These are phyloP conservation scores for Apamea anceps DNA, from an alignment of 2,888 invertebrate species.

Conservation along the genomic window DNA sequence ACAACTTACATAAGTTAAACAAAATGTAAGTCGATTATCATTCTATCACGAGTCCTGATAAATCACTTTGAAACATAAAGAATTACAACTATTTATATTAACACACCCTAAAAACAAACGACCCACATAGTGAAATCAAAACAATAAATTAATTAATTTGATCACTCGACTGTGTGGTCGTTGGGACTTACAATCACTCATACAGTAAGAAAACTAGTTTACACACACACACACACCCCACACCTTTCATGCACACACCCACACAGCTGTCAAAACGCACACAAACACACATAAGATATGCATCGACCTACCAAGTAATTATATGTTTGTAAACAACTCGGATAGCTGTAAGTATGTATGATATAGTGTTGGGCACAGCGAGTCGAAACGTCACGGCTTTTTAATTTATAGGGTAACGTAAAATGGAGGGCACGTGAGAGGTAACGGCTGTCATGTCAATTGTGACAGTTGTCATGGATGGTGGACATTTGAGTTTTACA, in stretches of 20 bases:
- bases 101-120: background rate
- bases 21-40: background rate
- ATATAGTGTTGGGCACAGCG: constrained; percentile 74
- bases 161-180: constrained; percentile 80
- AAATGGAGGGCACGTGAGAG: constrained; percentile 28
- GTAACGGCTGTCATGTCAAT: constrained; percentile 47
- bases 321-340: constrained; percentile 88
- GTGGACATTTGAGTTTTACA: constrained; percentile 1
- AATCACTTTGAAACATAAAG: background rate
- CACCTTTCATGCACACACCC: constrained; percentile 21
- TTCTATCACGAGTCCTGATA: background rate
- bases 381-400: constrained; percentile 52
- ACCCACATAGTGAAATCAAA: constrained; percentile 42
- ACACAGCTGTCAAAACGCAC: constrained; percentile 64
- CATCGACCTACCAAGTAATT: constrained; percentile 90
- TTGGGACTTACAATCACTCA: constrained; percentile 79
- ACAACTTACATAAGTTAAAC: background rate
- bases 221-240: constrained; percentile 67
- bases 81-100: constrained; percentile 8
- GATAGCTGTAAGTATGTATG: constrained; percentile 67
- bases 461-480: constrained; percentile 50
- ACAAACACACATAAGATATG: constrained; percentile 83
- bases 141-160: constrained; percentile 78
- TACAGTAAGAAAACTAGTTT: constrained; percentile 81
- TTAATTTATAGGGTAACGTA: constrained; percentile 42